Conservation (phyloP, 2,888 invertebrate species). For the Metacarcinus magister region DNA sequence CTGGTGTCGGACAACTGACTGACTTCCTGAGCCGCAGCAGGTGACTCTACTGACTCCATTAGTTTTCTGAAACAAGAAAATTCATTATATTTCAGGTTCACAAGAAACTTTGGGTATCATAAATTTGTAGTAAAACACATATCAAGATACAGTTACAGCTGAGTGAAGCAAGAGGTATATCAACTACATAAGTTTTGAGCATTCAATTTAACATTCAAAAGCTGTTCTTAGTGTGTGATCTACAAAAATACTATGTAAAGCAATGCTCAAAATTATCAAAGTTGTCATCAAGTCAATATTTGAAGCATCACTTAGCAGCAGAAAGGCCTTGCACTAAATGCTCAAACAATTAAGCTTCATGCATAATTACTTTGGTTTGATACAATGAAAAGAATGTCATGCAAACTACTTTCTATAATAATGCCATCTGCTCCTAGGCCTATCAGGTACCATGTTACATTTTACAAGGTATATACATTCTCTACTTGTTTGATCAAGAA, state of each 20-base stretch:
- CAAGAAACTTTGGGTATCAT: background rate
- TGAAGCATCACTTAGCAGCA: constrained; percentile 8
- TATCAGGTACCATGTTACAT: background rate
- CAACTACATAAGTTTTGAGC: background rate
- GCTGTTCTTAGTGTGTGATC: background rate
- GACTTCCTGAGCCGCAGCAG: constrained; percentile 66
- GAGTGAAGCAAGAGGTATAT: background rate
- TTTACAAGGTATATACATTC: background rate
- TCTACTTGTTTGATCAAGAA: background rate
- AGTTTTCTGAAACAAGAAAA: constrained; percentile 74
- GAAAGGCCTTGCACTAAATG: background rate
- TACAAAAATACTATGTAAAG: background rate
- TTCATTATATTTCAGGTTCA: background rate
- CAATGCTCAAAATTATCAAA: background rate
- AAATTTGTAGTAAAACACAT: background rate
- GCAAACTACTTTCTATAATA: background rate
- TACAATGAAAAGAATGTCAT: background rate
- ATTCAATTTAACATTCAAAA: background rate
- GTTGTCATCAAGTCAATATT: constrained; percentile 16
- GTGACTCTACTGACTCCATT: constrained; percentile 40
- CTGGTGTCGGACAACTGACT: constrained; percentile 79
- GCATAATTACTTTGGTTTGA: background rate
- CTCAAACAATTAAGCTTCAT: background rate
- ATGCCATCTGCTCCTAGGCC: background rate
- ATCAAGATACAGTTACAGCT: background rate